These are phyloP conservation scores for Trachelus stipa DNA, from an alignment of 2,888 invertebrate genomes.

Conservation along the genomic window DNA sequence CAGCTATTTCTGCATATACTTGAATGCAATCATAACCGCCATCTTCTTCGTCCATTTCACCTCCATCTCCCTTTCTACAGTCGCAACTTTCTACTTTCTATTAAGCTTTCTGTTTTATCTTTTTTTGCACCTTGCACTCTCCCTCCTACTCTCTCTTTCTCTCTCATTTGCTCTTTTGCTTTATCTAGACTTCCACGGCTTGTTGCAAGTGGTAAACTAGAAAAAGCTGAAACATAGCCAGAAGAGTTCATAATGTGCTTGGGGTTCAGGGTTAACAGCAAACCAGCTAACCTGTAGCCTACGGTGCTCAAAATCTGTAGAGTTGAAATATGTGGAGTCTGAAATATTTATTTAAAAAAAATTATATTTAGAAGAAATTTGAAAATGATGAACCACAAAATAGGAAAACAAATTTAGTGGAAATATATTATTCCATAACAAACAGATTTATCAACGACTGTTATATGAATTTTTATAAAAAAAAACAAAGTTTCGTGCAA, in stretches of 20 bases:
- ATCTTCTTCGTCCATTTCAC: neutral
- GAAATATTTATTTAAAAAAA: neutral
- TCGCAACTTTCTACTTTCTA: neutral
- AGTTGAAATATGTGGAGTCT: neutral
- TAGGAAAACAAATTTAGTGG: too few species aligned
- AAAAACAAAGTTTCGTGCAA: too few species aligned
- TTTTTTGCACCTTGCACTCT: conserved; percentile 20
- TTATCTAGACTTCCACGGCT: conserved; percentile 11
- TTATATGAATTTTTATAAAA: too few species aligned
- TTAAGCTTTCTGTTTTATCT: conserved; percentile 25
- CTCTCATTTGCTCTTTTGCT: conserved; percentile 29
- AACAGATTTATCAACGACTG: too few species aligned
- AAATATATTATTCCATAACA: too few species aligned
- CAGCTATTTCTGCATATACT: conserved; percentile 11
- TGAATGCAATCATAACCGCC: conserved; percentile 19
- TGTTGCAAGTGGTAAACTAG: conserved; percentile 48
- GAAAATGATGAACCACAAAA: neutral
- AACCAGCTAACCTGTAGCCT: too few species aligned
- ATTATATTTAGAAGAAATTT: neutral
- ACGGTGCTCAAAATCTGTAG: neutral
- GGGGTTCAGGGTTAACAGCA: neutral
- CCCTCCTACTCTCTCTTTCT: conserved; percentile 20
- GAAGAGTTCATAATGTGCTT: conserved; percentile 50
- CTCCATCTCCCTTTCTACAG: neutral
- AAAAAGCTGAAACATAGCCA: conserved; percentile 48